Conservation (phyloP, 2,797 vertebrate species). For the Lagorchestes hirsutus region DNA sequence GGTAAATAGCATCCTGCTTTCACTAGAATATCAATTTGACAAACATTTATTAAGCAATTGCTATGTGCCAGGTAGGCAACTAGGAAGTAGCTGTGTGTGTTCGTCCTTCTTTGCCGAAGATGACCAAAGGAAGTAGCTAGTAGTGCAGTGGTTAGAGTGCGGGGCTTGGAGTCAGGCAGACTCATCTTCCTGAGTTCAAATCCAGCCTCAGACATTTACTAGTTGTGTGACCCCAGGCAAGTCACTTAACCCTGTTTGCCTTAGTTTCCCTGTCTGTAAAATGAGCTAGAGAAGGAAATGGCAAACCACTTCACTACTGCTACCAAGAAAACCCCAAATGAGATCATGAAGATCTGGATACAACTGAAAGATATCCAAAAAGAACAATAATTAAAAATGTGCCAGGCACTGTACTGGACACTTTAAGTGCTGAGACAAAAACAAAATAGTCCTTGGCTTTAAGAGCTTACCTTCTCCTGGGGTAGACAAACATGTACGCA, state of each 20-base stretch:
- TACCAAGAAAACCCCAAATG: not conserved
- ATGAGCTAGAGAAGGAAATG: not conserved
- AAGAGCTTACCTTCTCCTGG: not conserved
- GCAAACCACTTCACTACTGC: not conserved
- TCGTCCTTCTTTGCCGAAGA: too few species aligned
- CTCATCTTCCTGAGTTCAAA: not conserved
- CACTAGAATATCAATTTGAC: not conserved
- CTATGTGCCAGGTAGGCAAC: not conserved
- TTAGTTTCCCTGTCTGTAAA: not conserved
- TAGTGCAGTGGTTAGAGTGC: not conserved
- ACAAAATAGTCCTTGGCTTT: not conserved
- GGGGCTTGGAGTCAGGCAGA: too few species aligned
- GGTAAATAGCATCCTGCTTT: not conserved
- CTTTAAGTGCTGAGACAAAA: not conserved
- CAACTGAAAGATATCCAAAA: not conserved
- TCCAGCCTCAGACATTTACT: not conserved
- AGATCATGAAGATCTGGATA: not conserved
- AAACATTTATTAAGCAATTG: not conserved
- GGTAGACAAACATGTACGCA: not conserved
- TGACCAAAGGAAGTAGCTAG: too few species aligned
- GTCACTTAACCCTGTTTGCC: not conserved
- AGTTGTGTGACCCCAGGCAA: not conserved
- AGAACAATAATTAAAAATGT: not conserved
- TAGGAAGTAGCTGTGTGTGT: too few species aligned
- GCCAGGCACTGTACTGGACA: not conserved